Conservation (phyloP, 2,797 vertebrate species). For the Onychomys leucogaster region DNA sequence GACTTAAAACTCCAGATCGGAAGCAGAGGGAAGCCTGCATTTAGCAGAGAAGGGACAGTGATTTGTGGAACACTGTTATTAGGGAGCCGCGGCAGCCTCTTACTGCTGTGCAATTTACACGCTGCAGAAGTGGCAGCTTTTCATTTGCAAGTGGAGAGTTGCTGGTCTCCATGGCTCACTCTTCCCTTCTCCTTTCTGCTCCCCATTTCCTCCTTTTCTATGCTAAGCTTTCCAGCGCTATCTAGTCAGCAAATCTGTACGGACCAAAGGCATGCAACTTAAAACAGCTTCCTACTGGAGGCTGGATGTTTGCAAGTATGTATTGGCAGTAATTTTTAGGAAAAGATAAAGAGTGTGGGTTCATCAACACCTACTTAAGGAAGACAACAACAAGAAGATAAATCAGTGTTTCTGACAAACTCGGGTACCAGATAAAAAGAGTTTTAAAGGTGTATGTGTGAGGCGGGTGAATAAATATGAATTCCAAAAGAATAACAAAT, state of each 20-base stretch:
- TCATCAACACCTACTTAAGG: not conserved
- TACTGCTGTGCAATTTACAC: not conserved
- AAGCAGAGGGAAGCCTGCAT: not conserved
- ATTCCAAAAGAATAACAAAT: not conserved
- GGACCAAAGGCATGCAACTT: not conserved
- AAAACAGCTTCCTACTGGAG: not conserved
- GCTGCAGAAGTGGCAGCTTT: not conserved
- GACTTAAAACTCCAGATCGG: slow-evolving; percentile 27
- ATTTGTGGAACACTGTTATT: slow-evolving; percentile 54
- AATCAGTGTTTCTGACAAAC: not conserved
- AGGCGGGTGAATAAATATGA: not conserved
- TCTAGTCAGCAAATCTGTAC: not conserved
- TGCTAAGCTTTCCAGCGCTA: not conserved
- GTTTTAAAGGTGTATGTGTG: not conserved
- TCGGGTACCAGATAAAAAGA: not conserved
- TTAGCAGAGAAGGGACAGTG: not conserved
- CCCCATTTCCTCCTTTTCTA: not conserved
- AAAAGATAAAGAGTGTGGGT: not conserved
- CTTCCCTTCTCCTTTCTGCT: not conserved
- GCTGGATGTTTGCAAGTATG: not conserved
- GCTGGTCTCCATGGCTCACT: not conserved
- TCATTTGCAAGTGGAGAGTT: not conserved
- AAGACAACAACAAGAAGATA: not conserved
- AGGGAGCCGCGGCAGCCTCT: not conserved
- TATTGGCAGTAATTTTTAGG: not conserved